These are phyloP conservation scores for Nautilus pompilius DNA, from an alignment of 1,140 invertebrate genomes.

Conservation along the genomic window DNA sequence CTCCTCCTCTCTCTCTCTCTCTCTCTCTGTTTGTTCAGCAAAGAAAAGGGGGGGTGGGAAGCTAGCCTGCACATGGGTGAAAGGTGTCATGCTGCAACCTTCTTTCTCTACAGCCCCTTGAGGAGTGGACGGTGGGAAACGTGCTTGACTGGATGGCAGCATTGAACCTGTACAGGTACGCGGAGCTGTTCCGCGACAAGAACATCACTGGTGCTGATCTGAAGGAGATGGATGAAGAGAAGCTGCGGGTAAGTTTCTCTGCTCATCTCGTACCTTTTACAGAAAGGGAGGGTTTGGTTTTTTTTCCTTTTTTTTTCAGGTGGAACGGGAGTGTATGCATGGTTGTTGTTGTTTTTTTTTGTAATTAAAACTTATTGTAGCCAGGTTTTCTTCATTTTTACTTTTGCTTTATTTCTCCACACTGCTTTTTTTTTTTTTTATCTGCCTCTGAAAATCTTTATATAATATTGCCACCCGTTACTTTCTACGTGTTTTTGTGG, in stretches of 20 bases:
- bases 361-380: not conserved
- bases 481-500: too few species aligned
- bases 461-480: too few species aligned
- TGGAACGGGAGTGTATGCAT: not conserved
- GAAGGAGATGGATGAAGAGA: slow-evolving; percentile 66
- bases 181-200: slow-evolving; percentile 70
- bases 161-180: slow-evolving; percentile 69
- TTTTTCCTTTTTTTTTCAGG: not conserved
- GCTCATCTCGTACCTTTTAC: not conserved
- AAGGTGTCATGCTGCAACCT: not conserved
- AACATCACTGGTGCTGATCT: slow-evolving; percentile 71
- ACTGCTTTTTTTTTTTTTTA: too few species aligned
- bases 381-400: too few species aligned
- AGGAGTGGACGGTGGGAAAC: slow-evolving; percentile 68
- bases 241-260: slow-evolving; percentile 64
- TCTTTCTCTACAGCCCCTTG: slow-evolving; percentile 61
- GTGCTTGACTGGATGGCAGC: slow-evolving; percentile 76
- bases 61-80: not conserved
- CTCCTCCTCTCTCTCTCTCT: not conserved
- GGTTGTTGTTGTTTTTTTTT: not conserved
- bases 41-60: not conserved
- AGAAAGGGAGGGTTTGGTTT: too few species aligned
- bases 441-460: too few species aligned
- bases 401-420: too few species aligned
- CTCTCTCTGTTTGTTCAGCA: not conserved